These are phyloP conservation scores for Amitus sp. DNA, from an alignment of 2,888 invertebrate species.

Conservation along the genomic window DNA sequence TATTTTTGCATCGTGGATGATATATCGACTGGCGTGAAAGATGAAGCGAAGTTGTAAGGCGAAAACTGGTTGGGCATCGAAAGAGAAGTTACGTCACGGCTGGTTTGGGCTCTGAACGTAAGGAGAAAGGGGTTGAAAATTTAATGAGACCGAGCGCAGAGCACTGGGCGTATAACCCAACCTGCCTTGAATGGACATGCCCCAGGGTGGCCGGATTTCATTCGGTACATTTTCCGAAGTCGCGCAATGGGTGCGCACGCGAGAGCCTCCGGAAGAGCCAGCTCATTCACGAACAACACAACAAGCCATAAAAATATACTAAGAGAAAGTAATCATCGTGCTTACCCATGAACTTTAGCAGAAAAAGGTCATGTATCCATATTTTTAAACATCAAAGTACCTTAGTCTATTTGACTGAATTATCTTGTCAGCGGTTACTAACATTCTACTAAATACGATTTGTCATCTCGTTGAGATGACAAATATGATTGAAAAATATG, in stretches of 20 bases:
- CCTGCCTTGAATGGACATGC: constrained; percentile 43
- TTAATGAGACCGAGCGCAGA: constrained; percentile 28
- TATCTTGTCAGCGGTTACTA: too few relatives aligned
- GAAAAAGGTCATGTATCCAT: too few relatives aligned
- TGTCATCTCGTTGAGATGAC: too few relatives aligned
- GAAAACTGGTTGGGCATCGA: background rate
- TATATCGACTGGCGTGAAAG: background rate
- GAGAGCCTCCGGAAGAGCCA: background rate
- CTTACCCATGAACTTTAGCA: too few relatives aligned
- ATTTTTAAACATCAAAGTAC: too few relatives aligned
- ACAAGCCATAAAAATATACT: too few relatives aligned
- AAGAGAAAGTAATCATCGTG: too few relatives aligned
- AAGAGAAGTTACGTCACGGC: background rate
- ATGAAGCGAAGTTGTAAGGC: background rate
- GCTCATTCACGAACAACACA: constrained; percentile 29
- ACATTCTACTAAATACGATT: too few relatives aligned
- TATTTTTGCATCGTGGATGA: background rate
- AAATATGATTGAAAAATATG: too few relatives aligned
- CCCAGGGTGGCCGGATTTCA: constrained; percentile 49
- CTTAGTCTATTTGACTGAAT: too few relatives aligned
- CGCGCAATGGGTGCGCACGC: constrained; percentile 39
- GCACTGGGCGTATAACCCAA: constrained; percentile 36
- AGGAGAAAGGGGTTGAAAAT: constrained; percentile 34
- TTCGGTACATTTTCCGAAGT: constrained; percentile 43
- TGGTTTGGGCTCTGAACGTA: background rate